Conservation (phyloP, 2,113 vertebrate species). For the Tinamus guttatus region DNA sequence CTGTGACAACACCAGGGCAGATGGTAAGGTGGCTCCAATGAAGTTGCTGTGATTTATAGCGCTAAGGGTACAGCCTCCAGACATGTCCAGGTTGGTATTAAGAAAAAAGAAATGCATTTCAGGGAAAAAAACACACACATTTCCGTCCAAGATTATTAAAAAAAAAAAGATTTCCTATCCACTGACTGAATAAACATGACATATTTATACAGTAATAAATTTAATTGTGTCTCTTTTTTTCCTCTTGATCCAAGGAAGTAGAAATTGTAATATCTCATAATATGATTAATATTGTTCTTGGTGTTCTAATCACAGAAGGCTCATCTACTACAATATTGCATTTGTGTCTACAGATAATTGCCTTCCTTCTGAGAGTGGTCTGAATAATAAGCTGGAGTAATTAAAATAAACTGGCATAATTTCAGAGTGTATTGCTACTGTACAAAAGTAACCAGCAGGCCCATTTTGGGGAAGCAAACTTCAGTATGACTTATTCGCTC, state of each 20-base stretch:
- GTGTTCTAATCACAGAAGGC: conserved; percentile 64
- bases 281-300: conserved; percentile 75
- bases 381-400: conserved; percentile 69
- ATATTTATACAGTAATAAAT: conserved; percentile 62
- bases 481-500: conserved; percentile 38
- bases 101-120: not conserved
- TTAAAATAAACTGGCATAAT: conserved; percentile 73
- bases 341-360: conserved; percentile 75
- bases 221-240: conserved; percentile 38
- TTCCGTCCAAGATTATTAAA: conserved; percentile 41
- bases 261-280: conserved; percentile 62
- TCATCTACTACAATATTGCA: conserved; percentile 68
- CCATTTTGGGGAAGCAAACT: conserved; percentile 46
- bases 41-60: not conserved
- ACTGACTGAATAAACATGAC: conserved; percentile 55
- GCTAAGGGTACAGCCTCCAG: not conserved
- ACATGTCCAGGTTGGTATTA: not conserved
- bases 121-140: not conserved
- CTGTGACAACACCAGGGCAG: not conserved
- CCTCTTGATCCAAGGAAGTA: conserved; percentile 28
- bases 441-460: conserved; percentile 51
- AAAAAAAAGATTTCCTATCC: conserved; percentile 29
- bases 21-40: not conserved
- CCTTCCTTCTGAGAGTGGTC: conserved; percentile 61
- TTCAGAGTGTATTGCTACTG: conserved; percentile 53